Conservation (phyloP, 1,140 invertebrate genomes). For the Drosophila teissieri region DNA sequence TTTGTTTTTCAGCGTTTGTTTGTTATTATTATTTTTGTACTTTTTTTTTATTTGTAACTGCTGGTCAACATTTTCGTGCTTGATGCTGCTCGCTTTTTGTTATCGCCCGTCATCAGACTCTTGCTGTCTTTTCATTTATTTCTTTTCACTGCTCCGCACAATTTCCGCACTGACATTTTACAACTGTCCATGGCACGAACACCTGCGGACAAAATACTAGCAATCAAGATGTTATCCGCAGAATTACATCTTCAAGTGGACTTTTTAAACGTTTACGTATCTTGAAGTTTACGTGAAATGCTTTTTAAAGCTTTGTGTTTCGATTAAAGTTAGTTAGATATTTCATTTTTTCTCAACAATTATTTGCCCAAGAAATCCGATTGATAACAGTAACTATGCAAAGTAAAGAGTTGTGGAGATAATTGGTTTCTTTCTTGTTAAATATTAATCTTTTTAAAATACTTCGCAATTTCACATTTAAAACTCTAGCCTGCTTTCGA, state of each 20-base stretch:
- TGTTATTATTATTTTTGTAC: slow-evolving; percentile 30
- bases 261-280: slow-evolving; percentile 16
- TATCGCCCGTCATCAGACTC: slow-evolving; percentile 51
- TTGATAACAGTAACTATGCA: too few species aligned
- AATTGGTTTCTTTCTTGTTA: too few species aligned
- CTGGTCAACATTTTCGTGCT: slow-evolving; percentile 61
- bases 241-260: slow-evolving; percentile 22
- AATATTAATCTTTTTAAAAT: too few species aligned
- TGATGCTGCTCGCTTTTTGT: slow-evolving; percentile 37
- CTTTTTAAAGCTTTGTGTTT: neutral
- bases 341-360: too few species aligned
- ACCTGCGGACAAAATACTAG: slow-evolving; percentile 24
- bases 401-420: too few species aligned
- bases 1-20: slow-evolving; percentile 46
- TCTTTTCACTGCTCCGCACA: slow-evolving; percentile 65
- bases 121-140: slow-evolving; percentile 63
- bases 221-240: slow-evolving; percentile 33
- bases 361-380: too few species aligned
- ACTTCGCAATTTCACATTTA: too few species aligned
- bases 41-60: slow-evolving; percentile 45
- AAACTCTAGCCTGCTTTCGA: too few species aligned
- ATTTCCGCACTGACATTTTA: slow-evolving; percentile 75
- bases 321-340: neutral
- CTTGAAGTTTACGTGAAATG: slow-evolving; percentile 2
- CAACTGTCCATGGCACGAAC: slow-evolving; percentile 58